phyloP scores from a whole-genome alignment of 2,888 invertebrate genomes.

The Drosophila eohydei region DNA sequence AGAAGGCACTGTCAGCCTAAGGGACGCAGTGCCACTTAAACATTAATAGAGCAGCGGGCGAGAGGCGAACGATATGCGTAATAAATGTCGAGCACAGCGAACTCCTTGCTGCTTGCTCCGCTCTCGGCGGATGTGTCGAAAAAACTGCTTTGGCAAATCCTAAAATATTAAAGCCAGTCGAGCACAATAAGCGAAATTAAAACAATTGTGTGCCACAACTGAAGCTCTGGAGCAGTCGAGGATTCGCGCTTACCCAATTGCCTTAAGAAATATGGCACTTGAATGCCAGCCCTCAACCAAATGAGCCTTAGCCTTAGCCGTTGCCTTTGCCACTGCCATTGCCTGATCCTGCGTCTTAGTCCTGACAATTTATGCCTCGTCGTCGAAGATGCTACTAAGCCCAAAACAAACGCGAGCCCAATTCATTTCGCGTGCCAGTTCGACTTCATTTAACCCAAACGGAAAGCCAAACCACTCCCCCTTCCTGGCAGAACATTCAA shows the following conservation, averaged over 20 bases:
- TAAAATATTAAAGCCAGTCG: conserved; percentile 75
- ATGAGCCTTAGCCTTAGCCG: conserved; percentile 63
- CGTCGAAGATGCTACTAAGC: conserved; percentile 72
- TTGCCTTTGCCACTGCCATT: conserved; percentile 13
- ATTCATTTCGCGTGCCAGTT: conserved; percentile 80
- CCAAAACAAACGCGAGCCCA: conserved; percentile 68
- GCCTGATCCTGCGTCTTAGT: conserved; percentile 43
- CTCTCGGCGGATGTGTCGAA: conserved; percentile 47
- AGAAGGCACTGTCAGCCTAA: conserved; percentile 60
- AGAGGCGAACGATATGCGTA: conserved; percentile 73
- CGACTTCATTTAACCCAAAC: conserved; percentile 82
- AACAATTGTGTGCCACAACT: conserved; percentile 72
- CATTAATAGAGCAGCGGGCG: conserved; percentile 75
- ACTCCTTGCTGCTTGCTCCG: background rate
- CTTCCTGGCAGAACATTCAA: conserved; percentile 6
- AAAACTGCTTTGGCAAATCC: conserved; percentile 64
- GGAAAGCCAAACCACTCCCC: conserved; percentile 9
- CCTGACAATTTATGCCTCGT: conserved; percentile 71
- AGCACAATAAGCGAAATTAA: conserved; percentile 79
- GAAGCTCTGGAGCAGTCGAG: conserved; percentile 22
- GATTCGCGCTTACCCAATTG: conserved; percentile 39
- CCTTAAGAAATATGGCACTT: conserved; percentile 75
- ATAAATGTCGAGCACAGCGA: conserved; percentile 74
- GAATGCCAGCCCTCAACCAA: conserved; percentile 60
- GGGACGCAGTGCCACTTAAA: conserved; percentile 81